A percentile compares a stretch with the other conserved stretches of the same genome.
Evolutionary conservation across 2,113 vertebrate genomes (phyloP).

Genomic region (Corythaeola cristata): DNA sequence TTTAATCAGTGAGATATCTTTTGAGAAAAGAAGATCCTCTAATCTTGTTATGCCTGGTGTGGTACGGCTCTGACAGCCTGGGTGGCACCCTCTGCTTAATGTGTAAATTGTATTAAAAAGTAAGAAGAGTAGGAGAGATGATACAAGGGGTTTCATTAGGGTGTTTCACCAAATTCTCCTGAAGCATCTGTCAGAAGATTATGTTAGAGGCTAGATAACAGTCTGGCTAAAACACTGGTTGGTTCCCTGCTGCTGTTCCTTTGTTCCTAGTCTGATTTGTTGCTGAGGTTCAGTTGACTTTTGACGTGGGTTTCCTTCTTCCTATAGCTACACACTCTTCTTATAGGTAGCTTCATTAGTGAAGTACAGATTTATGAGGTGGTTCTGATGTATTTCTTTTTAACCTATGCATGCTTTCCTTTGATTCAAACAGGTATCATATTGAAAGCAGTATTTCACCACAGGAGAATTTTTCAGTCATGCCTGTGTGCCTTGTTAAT

Average conservation of each 20-base stretch:
- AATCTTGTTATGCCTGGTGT: not conserved
- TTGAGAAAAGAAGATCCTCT: not conserved
- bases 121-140: not conserved
- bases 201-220: not conserved
- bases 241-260: not conserved
- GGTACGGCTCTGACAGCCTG: not conserved
- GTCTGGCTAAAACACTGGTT: not conserved
- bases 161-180: not conserved
- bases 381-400: not conserved
- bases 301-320: not conserved
- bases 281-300: not conserved
- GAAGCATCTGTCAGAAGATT: not conserved
- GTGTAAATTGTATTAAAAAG: not conserved
- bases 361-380: not conserved
- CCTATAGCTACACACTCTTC: not conserved
- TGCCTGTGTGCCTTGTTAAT: slow-evolving; percentile 78
- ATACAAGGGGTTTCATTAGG: not conserved
- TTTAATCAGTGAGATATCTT: not conserved
- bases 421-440: slow-evolving; percentile 77
- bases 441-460: slow-evolving; percentile 81
- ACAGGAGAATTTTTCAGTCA: slow-evolving; percentile 73
- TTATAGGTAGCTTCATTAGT: not conserved
- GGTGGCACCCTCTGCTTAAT: not conserved
- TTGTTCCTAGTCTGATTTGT: not conserved
- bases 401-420: not conserved